A percentile compares a stretch with the other conserved stretches of the same genome.
Conservation (phyloP, 1,140 invertebrate species). For the Neotoxoptera formosana region DNA sequence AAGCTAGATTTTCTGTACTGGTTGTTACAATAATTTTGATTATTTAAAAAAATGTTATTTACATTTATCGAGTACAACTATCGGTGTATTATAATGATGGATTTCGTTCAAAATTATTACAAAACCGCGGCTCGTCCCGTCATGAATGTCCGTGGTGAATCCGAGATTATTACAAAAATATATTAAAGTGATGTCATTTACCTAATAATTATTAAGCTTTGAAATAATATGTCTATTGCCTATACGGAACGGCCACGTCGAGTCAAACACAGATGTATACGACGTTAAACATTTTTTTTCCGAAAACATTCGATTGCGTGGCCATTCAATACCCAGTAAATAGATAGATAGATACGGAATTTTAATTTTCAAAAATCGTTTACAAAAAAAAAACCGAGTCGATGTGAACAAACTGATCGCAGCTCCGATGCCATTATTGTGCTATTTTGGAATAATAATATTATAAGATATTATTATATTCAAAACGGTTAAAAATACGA, state of each 20-base stretch:
- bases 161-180: background rate
- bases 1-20: background rate
- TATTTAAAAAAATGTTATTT: background rate
- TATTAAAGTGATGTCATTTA: background rate
- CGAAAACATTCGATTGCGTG: background rate
- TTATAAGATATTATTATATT: no score
- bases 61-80: background rate
- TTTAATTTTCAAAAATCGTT: background rate
- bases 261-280: background rate
- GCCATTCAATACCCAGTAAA: background rate
- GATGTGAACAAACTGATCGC: background rate
- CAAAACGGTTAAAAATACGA: background rate
- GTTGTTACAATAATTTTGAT: background rate
- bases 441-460: no score
- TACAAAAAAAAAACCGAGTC: background rate
- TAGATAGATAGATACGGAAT: background rate
- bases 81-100: no score
- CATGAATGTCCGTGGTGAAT: background rate
- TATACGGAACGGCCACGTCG: background rate
- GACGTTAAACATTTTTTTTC: background rate
- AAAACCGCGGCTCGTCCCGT: background rate
- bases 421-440: no score
- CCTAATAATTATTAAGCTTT: background rate
- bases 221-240: no score
- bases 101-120: no score